Evolutionary conservation across 2,797 vertebrate genomes (phyloP).

Genomic region (Oceanodroma leucorhoa): DNA sequence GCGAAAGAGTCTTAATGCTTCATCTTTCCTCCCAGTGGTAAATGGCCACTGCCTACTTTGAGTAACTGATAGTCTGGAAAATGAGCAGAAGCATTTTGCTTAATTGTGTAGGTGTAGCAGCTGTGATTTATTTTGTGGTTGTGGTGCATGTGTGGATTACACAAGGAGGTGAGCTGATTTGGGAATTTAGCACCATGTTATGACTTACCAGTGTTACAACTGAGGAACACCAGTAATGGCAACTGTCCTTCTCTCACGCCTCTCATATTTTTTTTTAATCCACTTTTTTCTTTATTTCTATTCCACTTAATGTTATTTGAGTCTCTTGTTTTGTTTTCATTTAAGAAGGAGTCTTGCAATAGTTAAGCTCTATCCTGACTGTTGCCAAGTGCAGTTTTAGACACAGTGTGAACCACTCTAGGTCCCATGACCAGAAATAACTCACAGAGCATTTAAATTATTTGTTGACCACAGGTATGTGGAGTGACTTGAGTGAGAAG

Average conservation of each 20-base stretch:
- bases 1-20: not conserved
- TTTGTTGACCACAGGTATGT: rapidly evolving
- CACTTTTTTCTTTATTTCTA: not conserved
- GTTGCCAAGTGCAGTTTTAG: not conserved
- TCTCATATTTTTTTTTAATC: not conserved
- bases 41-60: not conserved
- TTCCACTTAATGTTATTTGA: not conserved
- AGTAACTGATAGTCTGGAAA: not conserved
- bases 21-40: not conserved
- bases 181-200: not conserved
- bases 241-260: not conserved
- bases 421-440: not conserved
- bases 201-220: not conserved
- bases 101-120: not conserved
- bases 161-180: not conserved
- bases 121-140: not conserved
- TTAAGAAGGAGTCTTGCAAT: not conserved
- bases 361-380: not conserved
- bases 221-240: not conserved
- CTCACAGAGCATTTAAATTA: not conserved
- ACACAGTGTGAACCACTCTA: not conserved
- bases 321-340: not conserved
- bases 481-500: not conserved
- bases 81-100: not conserved
- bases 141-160: not conserved